phyloP scores from a whole-genome alignment of 2,888 invertebrate species.

The Meghimatium bilineatum region DNA sequence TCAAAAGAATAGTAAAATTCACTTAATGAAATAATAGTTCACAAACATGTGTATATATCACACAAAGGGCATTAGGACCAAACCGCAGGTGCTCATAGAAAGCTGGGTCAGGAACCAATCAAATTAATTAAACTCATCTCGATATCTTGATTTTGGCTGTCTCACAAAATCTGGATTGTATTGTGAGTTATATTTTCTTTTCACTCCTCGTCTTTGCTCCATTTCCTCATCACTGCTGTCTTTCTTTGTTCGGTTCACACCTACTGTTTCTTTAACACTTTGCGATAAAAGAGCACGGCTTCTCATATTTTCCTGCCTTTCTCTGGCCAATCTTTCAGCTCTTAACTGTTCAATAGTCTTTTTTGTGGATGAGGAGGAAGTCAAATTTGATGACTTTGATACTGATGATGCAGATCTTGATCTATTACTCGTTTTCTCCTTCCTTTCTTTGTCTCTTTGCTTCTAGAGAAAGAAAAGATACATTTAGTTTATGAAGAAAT shows the following conservation, averaged over 20 bases:
- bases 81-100: too few species aligned
- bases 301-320: constrained; percentile 86
- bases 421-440: constrained; percentile 53
- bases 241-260: constrained; percentile 5
- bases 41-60: too few species aligned
- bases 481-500: too few species aligned
- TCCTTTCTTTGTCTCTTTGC: constrained; percentile 53
- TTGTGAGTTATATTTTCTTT: constrained; percentile 90
- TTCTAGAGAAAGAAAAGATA: constrained; percentile 53
- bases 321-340: constrained; percentile 87
- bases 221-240: constrained; percentile 13
- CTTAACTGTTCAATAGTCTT: constrained; percentile 83
- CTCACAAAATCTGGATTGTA: constrained; percentile 87
- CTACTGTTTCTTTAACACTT: not conserved
- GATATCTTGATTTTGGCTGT: constrained; percentile 17
- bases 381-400: not conserved
- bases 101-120: too few species aligned
- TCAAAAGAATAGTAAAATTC: not conserved
- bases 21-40: not conserved
- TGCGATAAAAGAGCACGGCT: constrained; percentile 83
- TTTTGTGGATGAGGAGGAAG: constrained; percentile 29
- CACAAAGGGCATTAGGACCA: too few species aligned
- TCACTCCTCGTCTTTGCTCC: constrained; percentile 23
- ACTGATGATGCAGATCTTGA: constrained; percentile 55
- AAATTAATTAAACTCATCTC: too few species aligned